Conservation (phyloP, 2,797 vertebrate genomes). For the Sebastolobus altivelis region DNA sequence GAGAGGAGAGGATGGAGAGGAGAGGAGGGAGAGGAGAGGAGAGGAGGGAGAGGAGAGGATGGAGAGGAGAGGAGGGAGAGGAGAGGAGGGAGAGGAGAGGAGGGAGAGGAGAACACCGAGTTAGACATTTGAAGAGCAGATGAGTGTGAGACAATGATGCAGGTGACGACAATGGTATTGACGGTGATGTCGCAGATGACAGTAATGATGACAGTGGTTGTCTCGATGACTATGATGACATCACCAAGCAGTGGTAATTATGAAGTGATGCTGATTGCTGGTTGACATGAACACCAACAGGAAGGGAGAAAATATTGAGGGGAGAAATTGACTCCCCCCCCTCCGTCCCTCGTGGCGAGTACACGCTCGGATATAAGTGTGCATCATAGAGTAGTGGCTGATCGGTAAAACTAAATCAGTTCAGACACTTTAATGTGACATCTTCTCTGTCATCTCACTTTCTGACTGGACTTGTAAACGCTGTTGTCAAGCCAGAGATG, state of each 20-base stretch:
- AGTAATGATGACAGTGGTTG: constrained; percentile 7
- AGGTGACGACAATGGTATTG: neutral
- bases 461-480: constrained; percentile 41
- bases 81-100: neutral
- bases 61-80: neutral
- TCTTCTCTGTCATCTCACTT: constrained; percentile 11
- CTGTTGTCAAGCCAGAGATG: constrained; percentile 56
- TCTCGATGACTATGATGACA: neutral
- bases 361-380: neutral
- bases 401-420: neutral
- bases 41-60: too few species aligned
- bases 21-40: neutral
- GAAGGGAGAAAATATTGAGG: neutral
- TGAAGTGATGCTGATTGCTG: neutral
- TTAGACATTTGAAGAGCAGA: neutral
- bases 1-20: neutral
- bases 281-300: neutral
- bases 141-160: neutral
- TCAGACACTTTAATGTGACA: neutral
- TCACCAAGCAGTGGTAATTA: constrained; percentile 11
- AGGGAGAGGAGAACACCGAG: neutral
- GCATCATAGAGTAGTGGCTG: neutral
- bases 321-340: neutral
- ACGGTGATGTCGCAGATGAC: neutral
- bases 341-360: neutral